Base-by-base conservation (phyloP, 2,797 vertebrate genomes). In the Myotis vivesi region DNA sequence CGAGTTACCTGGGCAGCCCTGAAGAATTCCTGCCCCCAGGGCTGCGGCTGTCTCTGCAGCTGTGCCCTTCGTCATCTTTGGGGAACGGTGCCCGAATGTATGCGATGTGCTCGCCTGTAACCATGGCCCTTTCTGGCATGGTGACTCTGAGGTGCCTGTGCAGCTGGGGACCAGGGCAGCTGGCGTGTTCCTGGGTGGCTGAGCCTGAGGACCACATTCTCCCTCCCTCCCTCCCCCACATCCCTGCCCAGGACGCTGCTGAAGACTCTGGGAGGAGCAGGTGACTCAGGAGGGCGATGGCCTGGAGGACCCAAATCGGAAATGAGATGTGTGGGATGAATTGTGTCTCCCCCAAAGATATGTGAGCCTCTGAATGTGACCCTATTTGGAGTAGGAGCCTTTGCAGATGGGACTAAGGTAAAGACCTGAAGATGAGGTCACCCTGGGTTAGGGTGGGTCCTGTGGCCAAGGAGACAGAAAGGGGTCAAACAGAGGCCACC, bases 81-180 rank as follows among this genome's bases (percentile, higher is more conserved):
- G 28, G 75, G 51, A n/a, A 33, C 3, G 4, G 38, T 9, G 23
- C 8, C 38, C 3, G 22, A 46, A 17, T 4, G 57, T 17, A 16
- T 49, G 25, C 3, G 5, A 9, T 2, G 4, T 23, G 19, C 3
- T 0, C 2, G n/a, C 8, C 10, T 3, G 33, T 12, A 10, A 59
- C 49, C 33, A 49, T 23, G n/a, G 38, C 20, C 30, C 30, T 36
- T 71, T 41, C 11, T 17, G 7, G 23, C 64, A 7, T 5, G 73
- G 83, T 1, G 23, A n/a, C 44, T 8, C 51, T 23, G n/a, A 15
- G 25, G 33, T 11, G 30, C 41, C 25, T 51, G 0, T 10, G 33
- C 15, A 9, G 25, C 13, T 7, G 2, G 25, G 12, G n/a, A 90
- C 19, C 28, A 44, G 23, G 41, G 23, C 30, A 22, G n/a, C 77